Base-by-base conservation (phyloP, 2,113 vertebrate species). In the Ammodytes marinus region DNA sequence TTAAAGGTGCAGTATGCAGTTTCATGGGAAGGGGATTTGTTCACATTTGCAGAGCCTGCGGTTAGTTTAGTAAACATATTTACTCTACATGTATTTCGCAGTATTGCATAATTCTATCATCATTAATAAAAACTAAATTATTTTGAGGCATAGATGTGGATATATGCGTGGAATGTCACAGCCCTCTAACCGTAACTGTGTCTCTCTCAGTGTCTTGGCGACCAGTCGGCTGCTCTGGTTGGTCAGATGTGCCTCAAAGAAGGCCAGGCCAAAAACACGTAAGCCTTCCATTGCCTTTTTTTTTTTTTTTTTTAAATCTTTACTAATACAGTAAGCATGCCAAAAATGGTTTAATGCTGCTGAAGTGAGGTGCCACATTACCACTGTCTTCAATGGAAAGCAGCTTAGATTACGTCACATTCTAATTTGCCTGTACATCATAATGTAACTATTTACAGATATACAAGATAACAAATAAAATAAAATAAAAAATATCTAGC, bases 211-310 rank as follows among this genome's bases (percentile, higher is more conserved):
- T 99, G 98, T 93, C 94, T 99, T 58, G 98, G 98, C n/a, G 98
- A 99, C 92, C 98, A 99, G 69, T 98, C 97, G 59, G 98, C 98
- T 65, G 98, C 98, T 40, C 94, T 99, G 57, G 97, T 99, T 66
- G 98, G 98, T 88, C 98, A 99, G 92, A 97, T 98, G 97, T 99
- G 97, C 87, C 98, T 99, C 80, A 90, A 91, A 74, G 95, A 98
- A 57, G 98, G 98, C 45, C 96, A 98, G 83, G 97, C 98, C 76
- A 99, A 99, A 95, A 99, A 99, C 90, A 99, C 98, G 97, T 99
- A 91, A 96, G 97, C 86, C 80, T 37, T 17, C 17, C 7, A 2
- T 1, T 0, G 0, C 27, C 27, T 27, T 27, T 27, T 27, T n/a
- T 13, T 12, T 6, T 27, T 4, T 37, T 46, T 1, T 8, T 19